phyloP scores from a whole-genome alignment of 2,888 invertebrate genomes.

The Brachypalpus laphriformis region DNA sequence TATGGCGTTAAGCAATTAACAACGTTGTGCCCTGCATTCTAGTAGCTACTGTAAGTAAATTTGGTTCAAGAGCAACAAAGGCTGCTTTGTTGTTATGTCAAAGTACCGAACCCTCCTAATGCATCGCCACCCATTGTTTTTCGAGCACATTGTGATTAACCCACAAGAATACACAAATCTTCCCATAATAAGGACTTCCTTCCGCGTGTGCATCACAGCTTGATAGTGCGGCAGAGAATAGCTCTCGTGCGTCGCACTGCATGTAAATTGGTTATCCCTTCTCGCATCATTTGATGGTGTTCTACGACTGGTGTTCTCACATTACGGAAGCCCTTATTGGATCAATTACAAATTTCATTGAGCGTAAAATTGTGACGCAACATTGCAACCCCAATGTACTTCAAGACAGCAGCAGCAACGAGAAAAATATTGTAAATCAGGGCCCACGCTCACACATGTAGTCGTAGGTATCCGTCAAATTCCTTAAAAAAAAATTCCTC shows the following conservation, averaged over 20 bases:
- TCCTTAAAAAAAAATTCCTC: not conserved
- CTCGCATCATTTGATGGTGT: conserved; percentile 45
- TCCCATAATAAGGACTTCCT: conserved; percentile 62
- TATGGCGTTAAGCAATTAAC: conserved; percentile 40
- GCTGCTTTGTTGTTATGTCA: not conserved
- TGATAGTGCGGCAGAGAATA: conserved; percentile 30
- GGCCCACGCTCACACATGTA: conserved; percentile 36
- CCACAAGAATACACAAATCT: conserved; percentile 39
- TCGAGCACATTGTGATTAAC: conserved; percentile 43
- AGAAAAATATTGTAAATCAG: conserved; percentile 29
- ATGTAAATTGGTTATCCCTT: conserved; percentile 46
- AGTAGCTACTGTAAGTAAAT: conserved; percentile 18
- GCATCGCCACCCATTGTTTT: conserved; percentile 30
- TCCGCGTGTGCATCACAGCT: conserved; percentile 58
- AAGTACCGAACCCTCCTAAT: conserved; percentile 22
- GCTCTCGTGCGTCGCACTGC: conserved; percentile 17
- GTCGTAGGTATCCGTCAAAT: conserved; percentile 36
- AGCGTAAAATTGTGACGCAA: conserved; percentile 82
- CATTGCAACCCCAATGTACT: conserved; percentile 78
- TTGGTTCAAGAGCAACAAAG: conserved; percentile 31
- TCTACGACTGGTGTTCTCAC: conserved; percentile 55
- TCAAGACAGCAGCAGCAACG: conserved; percentile 1
- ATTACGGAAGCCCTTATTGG: conserved; percentile 77
- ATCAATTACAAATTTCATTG: conserved; percentile 82
- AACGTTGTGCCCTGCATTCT: not conserved